Conservation (phyloP, 1,140 invertebrate genomes). For the Liolophura sinensis region DNA sequence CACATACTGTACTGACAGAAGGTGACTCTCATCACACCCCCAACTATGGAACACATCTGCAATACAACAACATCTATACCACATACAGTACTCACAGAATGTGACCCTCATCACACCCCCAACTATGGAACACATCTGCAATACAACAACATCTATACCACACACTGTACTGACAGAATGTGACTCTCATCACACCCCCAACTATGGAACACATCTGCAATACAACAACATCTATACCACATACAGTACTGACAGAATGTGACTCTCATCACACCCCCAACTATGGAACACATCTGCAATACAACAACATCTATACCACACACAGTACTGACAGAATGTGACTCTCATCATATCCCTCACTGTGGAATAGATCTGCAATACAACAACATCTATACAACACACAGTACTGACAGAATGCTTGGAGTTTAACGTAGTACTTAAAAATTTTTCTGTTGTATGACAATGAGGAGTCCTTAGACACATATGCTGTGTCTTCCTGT, state of each 20-base stretch:
- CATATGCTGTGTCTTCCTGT: too few species aligned
- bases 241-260: constrained; percentile 62
- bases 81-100: constrained; percentile 58
- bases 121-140: constrained; percentile 79
- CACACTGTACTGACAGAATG: too few species aligned
- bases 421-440: too few species aligned
- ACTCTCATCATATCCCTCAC: constrained; percentile 72
- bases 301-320: not conserved
- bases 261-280: constrained; percentile 71
- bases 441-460: too few species aligned
- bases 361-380: constrained; percentile 76
- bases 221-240: not conserved
- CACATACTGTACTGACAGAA: too few species aligned
- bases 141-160: constrained; percentile 13
- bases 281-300: constrained; percentile 72
- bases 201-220: not conserved
- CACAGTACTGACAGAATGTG: constrained; percentile 59
- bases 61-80: not conserved
- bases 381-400: constrained; percentile 2
- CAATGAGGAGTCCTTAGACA: too few species aligned
- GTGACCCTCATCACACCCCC: constrained; percentile 71
- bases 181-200: not conserved
- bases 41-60: not conserved
- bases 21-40: not conserved
- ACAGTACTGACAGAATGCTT: too few species aligned